Percentiles rank a stretch among this genome's conserved stretches.
phyloP scores from a whole-genome alignment of 2,113 vertebrate species.

The Agapornis roseicollis region DNA sequence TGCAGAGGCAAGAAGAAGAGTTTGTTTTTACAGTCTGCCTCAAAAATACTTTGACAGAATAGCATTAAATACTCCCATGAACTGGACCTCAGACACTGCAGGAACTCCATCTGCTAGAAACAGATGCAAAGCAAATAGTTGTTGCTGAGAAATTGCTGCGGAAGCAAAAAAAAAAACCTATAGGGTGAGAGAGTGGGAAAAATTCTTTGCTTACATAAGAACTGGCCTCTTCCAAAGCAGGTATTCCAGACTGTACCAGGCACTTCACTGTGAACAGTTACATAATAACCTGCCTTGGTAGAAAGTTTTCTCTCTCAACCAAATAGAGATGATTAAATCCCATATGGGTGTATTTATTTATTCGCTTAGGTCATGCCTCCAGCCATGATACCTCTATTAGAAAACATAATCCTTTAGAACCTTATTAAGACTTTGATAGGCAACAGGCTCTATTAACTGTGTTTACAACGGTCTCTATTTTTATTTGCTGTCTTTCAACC shows the following conservation, averaged over 20 bases:
- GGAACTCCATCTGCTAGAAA: constrained; percentile 1
- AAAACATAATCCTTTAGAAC: neutral
- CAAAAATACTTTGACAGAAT: neutral
- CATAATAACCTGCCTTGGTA: neutral
- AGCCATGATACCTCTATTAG: neutral
- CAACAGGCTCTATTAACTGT: neutral
- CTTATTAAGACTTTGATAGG: neutral
- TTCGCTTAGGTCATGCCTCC: neutral
- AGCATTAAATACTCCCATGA: neutral
- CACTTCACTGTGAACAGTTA: neutral
- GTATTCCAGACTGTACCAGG: neutral
- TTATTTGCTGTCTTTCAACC: neutral
- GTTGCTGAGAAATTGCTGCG: neutral
- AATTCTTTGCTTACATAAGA: neutral
- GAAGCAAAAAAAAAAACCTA: neutral
- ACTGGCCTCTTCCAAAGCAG: neutral
- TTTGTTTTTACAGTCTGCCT: constrained; percentile 9
- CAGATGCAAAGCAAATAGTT: neutral
- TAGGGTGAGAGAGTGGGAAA: neutral
- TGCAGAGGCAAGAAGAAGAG: neutral
- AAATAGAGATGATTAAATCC: neutral
- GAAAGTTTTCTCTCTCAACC: neutral
- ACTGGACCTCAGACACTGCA: neutral
- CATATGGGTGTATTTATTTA: neutral
- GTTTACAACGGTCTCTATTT: neutral